Evolutionary conservation across 2,888 invertebrate species (phyloP).

Genomic region (Steromphala cineraria): DNA sequence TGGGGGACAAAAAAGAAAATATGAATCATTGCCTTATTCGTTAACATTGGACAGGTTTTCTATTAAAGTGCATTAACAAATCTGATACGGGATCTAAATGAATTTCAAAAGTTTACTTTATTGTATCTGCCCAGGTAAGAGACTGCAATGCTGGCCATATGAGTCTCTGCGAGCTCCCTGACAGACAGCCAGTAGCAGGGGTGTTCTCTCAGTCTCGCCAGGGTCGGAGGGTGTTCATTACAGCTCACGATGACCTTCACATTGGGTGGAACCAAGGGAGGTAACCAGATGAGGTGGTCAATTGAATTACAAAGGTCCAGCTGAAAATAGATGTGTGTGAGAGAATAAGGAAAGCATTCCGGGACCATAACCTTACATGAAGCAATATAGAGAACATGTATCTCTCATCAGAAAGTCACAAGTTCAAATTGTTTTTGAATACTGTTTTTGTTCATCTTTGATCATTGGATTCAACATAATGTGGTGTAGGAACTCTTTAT

Average conservation of each 20-base stretch:
- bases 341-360: not conserved
- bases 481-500: too few relatives aligned
- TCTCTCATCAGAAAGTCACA: too few relatives aligned
- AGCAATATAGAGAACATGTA: too few relatives aligned
- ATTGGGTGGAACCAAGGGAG: slow-evolving; percentile 59
- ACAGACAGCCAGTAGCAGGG: slow-evolving; percentile 46
- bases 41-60: too few relatives aligned
- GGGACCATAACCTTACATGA: too few relatives aligned
- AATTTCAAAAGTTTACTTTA: slow-evolving; percentile 51
- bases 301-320: slow-evolving; percentile 41
- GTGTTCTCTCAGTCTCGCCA: slow-evolving; percentile 52
- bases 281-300: slow-evolving; percentile 63
- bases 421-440: too few relatives aligned
- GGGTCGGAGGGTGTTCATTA: slow-evolving; percentile 54
- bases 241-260: slow-evolving; percentile 63
- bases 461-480: too few relatives aligned
- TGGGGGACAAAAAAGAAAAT: too few relatives aligned
- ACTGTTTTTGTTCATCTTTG: too few relatives aligned
- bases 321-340: slow-evolving; percentile 36
- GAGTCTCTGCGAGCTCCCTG: slow-evolving; percentile 39
- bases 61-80: too few relatives aligned
- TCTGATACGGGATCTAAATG: too few relatives aligned
- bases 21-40: too few relatives aligned
- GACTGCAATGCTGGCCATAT: slow-evolving; percentile 49
- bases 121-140: slow-evolving; percentile 56